Evolutionary conservation across 2,113 vertebrate species (phyloP).

Genomic region (Elaphurus davidianus): DNA sequence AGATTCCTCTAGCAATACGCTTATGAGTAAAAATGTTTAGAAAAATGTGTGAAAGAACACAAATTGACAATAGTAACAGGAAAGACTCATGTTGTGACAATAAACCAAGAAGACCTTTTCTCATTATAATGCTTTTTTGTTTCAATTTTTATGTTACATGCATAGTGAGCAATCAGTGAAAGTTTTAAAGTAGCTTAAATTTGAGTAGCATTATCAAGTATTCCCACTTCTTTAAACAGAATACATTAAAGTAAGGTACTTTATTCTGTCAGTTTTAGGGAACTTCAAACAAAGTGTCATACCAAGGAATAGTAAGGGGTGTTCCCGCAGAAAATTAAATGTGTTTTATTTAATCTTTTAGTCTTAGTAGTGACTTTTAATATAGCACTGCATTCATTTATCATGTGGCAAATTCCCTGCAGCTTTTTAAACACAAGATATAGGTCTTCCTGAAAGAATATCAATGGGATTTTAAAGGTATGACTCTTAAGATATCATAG

Average conservation of each 20-base stretch:
- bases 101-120: neutral
- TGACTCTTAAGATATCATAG: neutral
- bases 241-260: neutral
- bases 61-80: neutral
- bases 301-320: neutral
- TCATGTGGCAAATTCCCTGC: neutral
- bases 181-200: neutral
- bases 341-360: neutral
- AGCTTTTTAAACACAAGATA: neutral
- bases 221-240: neutral
- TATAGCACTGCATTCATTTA: neutral
- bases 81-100: neutral
- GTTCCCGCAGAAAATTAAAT: neutral
- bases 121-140: neutral
- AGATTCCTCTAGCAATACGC: neutral
- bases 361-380: neutral
- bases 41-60: neutral
- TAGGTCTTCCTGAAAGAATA: neutral
- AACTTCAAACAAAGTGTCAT: neutral
- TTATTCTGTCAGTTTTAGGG: neutral
- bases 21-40: neutral
- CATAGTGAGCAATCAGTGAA: neutral
- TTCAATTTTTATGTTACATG: neutral
- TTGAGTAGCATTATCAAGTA: neutral
- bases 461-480: neutral